A percentile compares a stretch with the other conserved stretches of the same genome.
Conservation (phyloP, 2,888 invertebrate species). For the Tetragonula carbonaria region DNA sequence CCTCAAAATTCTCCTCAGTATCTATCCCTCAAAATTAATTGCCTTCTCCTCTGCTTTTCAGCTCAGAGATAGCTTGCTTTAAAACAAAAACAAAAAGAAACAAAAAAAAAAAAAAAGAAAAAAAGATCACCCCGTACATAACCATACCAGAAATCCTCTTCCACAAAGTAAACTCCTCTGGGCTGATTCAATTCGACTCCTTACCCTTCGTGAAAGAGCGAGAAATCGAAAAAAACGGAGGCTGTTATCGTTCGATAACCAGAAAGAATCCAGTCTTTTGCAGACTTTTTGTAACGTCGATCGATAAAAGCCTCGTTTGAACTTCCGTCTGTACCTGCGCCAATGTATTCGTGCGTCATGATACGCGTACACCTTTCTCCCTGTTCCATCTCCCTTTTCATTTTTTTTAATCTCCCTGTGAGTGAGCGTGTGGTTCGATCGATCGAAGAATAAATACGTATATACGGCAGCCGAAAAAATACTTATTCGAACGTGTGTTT, state of each 20-base stretch:
- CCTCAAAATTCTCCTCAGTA: no score
- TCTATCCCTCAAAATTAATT: no score
- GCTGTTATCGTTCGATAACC: conserved; percentile 11
- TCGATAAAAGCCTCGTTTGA: conserved; percentile 24
- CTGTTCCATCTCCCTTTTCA: not conserved
- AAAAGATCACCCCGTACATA: not conserved
- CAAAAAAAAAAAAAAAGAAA: not conserved
- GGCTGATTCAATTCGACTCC: not conserved
- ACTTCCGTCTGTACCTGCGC: conserved; percentile 15
- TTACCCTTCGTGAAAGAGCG: not conserved
- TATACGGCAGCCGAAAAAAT: conserved; percentile 27
- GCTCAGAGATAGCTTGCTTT: no score
- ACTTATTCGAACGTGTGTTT: conserved; percentile 7
- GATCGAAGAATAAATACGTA: conserved; percentile 14
- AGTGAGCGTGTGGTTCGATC: not conserved
- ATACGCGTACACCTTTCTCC: not conserved
- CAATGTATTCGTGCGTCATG: not conserved
- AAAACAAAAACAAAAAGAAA: no score
- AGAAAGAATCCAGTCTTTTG: not conserved
- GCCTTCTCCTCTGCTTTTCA: no score
- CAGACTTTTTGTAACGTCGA: not conserved
- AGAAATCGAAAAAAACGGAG: conserved; percentile 7
- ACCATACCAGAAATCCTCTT: not conserved
- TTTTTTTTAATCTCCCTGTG: not conserved
- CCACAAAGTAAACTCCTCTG: not conserved